These are phyloP conservation scores for Aegithalos caudatus DNA, from an alignment of 2,113 vertebrate species.

Conservation along the genomic window DNA sequence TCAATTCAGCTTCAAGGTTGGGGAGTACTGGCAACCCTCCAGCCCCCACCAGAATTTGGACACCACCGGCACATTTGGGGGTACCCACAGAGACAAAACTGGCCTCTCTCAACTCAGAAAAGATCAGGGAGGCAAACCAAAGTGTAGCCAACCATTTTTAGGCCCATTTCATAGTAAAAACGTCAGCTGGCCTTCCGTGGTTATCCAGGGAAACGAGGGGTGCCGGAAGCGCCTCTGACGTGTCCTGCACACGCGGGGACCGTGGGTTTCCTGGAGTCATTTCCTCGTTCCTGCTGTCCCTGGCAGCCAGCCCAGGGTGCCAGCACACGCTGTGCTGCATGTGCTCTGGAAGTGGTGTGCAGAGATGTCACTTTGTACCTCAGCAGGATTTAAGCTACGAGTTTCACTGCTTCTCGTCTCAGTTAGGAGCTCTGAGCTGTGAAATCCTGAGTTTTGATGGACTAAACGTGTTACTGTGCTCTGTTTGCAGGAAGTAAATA, in stretches of 20 bases:
- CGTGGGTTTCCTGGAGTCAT: neutral
- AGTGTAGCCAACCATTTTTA: rapidly evolving
- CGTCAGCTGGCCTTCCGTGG: neutral
- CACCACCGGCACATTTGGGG: rapidly evolving
- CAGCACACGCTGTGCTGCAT: rapidly evolving
- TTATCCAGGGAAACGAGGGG: neutral
- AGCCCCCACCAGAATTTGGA: neutral
- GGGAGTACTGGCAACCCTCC: neutral
- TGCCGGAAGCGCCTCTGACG: neutral
- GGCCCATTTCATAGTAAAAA: rapidly evolving
- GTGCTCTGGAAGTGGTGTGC: rapidly evolving
- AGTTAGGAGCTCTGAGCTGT: neutral
- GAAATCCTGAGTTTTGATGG: neutral
- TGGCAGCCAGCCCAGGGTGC: neutral
- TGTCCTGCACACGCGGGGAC: neutral
- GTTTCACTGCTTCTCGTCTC: neutral
- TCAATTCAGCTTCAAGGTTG: neutral
- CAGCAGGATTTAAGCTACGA: rapidly evolving
- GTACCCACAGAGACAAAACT: neutral
- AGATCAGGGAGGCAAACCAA: rapidly evolving
- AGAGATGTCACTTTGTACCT: rapidly evolving
- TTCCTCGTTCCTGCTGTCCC: neutral
- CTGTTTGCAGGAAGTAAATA: neutral
- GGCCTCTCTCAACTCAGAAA: rapidly evolving
- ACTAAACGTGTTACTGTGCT: neutral